A percentile compares a stretch with the other conserved stretches of the same genome.
phyloP scores from a whole-genome alignment of 2,888 invertebrate genomes.

The Petrolisthes manimaculis region DNA sequence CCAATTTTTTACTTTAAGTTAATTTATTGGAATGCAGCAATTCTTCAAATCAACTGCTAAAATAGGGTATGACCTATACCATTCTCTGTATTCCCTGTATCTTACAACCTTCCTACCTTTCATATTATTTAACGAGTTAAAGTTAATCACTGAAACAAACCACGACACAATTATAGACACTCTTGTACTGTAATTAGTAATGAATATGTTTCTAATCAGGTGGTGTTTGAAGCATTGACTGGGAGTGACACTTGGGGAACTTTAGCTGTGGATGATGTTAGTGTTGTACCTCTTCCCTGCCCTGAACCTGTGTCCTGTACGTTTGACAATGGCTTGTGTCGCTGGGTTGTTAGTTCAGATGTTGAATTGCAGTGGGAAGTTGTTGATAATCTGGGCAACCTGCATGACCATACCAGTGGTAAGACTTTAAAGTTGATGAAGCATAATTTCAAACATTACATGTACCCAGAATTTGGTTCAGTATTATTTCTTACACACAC shows the following conservation, averaged over 20 bases:
- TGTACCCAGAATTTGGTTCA: not conserved
- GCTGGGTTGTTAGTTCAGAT: conserved; percentile 22
- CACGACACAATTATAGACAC: too few species aligned
- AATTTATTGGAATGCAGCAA: too few species aligned
- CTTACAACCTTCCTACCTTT: too few species aligned
- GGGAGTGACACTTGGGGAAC: conserved; percentile 14
- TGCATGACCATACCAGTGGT: conserved; percentile 33
- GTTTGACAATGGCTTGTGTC: conserved; percentile 46
- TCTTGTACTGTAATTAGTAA: too few species aligned
- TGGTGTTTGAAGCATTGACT: conserved; percentile 38
- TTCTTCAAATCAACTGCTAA: too few species aligned
- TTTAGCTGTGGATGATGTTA: conserved; percentile 46
- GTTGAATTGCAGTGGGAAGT: conserved; percentile 31
- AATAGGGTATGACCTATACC: too few species aligned
- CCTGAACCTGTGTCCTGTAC: conserved; percentile 32
- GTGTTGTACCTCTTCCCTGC: conserved; percentile 18
- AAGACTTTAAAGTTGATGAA: not conserved
- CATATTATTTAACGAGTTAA: too few species aligned
- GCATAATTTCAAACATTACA: not conserved
- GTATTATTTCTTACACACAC: not conserved
- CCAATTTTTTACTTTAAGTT: too few species aligned
- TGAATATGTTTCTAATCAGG: conserved; percentile 9
- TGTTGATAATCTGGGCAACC: conserved; percentile 20
- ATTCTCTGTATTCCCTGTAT: too few species aligned
- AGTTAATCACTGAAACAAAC: too few species aligned